These are phyloP conservation scores for Oligia strigilis DNA, from an alignment of 2,888 invertebrate species.

Conservation along the genomic window DNA sequence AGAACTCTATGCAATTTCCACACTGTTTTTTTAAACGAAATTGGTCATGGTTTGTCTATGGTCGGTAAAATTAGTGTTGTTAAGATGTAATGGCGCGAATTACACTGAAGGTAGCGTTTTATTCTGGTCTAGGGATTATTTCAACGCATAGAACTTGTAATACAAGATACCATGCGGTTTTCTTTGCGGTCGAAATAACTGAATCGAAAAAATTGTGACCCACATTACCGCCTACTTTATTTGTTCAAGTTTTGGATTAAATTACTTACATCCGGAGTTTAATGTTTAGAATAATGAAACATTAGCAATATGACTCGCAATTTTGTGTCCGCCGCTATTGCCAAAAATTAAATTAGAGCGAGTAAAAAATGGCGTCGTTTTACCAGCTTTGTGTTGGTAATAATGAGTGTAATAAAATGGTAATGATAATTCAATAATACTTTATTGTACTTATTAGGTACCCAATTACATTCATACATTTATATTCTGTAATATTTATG, in stretches of 20 bases:
- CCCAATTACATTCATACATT: neutral
- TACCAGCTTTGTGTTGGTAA: neutral
- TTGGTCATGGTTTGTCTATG: slow-evolving; percentile 45
- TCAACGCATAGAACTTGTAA: slow-evolving; percentile 49
- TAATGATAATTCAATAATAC: neutral
- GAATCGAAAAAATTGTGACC: slow-evolving; percentile 53
- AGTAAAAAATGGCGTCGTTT: neutral
- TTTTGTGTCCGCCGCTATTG: slow-evolving; percentile 16
- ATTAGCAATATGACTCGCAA: slow-evolving; percentile 25
- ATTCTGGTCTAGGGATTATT: slow-evolving; percentile 61
- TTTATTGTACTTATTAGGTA: neutral
- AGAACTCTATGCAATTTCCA: slow-evolving; percentile 41
- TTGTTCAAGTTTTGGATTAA: slow-evolving; percentile 39
- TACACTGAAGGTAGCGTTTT: slow-evolving; percentile 48
- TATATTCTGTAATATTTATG: no score
- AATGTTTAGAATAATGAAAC: slow-evolving; percentile 40
- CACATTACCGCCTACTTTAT: slow-evolving; percentile 32
- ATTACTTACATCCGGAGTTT: slow-evolving; percentile 55
- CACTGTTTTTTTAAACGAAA: slow-evolving; percentile 18
- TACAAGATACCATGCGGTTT: slow-evolving; percentile 45
- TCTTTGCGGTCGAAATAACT: slow-evolving; percentile 59
- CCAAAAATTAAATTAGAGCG: neutral
- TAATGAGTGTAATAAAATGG: neutral
- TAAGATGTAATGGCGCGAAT: slow-evolving; percentile 50
- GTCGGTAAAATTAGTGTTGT: slow-evolving; percentile 31